Evolutionary conservation across 1,140 invertebrate genomes (phyloP), one percentile per base, ranked within the genome.

Genomic region (Ridgeia piscesae): DNA sequence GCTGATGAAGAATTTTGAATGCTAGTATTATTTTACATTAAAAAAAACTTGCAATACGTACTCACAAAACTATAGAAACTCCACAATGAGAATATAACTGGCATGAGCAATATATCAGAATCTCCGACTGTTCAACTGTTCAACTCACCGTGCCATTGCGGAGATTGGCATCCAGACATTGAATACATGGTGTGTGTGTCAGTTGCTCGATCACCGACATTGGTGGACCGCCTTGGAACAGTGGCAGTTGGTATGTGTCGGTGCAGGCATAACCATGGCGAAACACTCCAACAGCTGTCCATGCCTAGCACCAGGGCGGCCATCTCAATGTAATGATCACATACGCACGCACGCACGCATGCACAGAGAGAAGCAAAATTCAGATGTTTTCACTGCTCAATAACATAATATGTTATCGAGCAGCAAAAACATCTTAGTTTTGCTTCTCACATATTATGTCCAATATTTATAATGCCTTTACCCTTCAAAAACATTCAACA

Each of bases 141-240:
- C 89, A 31, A 94, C 94, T 93, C 93, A 95, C 95, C 34, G 92
- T 92, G 35, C 93, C 93, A 91, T 91, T 94, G 42, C 94, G 92
- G 92, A 95, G 93, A 92, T 93, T 94, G n/a, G 93, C 93, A 92
- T 94, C 93, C 93, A 95, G 92, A 94, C 94, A 95, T 33, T 95
- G 94, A 89, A 93, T 93, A 92, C 94, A 94, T 33, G 94, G 95
- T 90, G 94, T 94, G n/a, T 94, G 92, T 21, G 95, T 94, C 92
- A 95, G 91, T 91, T 95, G 94, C 93, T 95, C 94, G 50, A 95
- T 93, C 93, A 95, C 94, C 91, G 94, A 92, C 92, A 93, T 94
- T 35, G 92, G 93, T 17, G 95, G 95, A 2, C 94, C 90, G 8
- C 95, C 95, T n/a, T 93, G 92, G 90, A 94, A 95, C 90, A 95